Percentiles rank a stretch among this genome's conserved stretches.
Conservation (phyloP, 1,140 invertebrate species). For the Temnothorax curvispinosus region DNA sequence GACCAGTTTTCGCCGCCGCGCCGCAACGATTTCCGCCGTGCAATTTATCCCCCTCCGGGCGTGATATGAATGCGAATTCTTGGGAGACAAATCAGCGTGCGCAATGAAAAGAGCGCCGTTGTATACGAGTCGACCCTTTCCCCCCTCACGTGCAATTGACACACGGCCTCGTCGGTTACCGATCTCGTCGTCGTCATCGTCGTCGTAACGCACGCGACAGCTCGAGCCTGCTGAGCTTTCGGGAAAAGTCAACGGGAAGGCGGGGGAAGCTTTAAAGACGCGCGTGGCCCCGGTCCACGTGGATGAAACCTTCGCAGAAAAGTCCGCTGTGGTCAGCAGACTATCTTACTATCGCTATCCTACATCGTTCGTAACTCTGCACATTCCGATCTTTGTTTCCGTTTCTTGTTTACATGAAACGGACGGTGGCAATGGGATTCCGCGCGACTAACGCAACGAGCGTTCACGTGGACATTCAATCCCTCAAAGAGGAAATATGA, state of each 20-base stretch:
- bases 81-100: conserved; percentile 57
- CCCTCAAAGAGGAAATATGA: background rate
- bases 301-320: conserved; percentile 15
- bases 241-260: background rate
- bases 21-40: conserved; percentile 45
- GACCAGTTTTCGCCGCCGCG: conserved; percentile 62
- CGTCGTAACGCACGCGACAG: background rate
- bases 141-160: conserved; percentile 28
- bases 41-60: conserved; percentile 58
- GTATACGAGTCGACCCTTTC: conserved; percentile 42
- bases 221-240: background rate
- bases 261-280: background rate
- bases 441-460: background rate
- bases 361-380: conserved; percentile 14
- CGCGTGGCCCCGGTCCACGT: background rate
- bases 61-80: conserved; percentile 70
- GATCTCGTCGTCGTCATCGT: background rate
- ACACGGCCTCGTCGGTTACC: background rate
- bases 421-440: conserved; percentile 2
- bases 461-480: conserved; percentile 12
- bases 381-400: conserved; percentile 23
- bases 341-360: background rate
- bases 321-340: background rate
- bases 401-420: conserved; percentile 27
- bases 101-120: conserved; percentile 59